These are phyloP conservation scores for Trachurus trachurus DNA, from an alignment of 2,797 vertebrate genomes.

Conservation along the genomic window DNA sequence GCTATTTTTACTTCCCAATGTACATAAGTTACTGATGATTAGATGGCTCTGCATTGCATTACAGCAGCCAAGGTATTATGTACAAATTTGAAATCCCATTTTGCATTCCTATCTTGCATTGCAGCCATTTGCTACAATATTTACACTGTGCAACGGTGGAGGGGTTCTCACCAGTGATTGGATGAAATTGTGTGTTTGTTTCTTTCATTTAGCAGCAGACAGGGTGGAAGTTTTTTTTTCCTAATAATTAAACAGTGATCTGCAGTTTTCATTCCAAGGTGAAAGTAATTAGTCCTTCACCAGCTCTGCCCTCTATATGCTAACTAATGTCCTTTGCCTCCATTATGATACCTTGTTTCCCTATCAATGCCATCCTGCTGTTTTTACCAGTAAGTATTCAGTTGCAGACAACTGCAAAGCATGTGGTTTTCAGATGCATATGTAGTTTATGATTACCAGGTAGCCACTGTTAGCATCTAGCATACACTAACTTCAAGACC, in stretches of 20 bases:
- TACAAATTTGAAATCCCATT: conserved; percentile 27
- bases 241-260: conserved; percentile 8
- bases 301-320: neutral
- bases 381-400: neutral
- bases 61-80: conserved; percentile 46
- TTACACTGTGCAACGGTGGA: neutral
- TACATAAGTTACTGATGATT: conserved; percentile 44
- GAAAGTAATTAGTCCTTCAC: neutral
- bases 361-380: neutral
- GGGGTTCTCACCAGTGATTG: conserved; percentile 2
- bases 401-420: neutral
- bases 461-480: too few species aligned
- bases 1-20: conserved; percentile 34
- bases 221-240: conserved; percentile 12
- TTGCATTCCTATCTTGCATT: conserved; percentile 15
- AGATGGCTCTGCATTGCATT: conserved; percentile 41
- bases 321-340: neutral
- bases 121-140: conserved; percentile 16
- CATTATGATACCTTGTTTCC: neutral
- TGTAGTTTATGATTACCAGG: too few species aligned
- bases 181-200: neutral
- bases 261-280: conserved; percentile 1
- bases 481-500: too few species aligned
- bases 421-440: neutral
- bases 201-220: conserved; percentile 9